A percentile compares a stretch with the other conserved stretches of the same genome.
phyloP scores from a whole-genome alignment of 2,888 invertebrate species.

The Lepetodrilus schrolli region DNA sequence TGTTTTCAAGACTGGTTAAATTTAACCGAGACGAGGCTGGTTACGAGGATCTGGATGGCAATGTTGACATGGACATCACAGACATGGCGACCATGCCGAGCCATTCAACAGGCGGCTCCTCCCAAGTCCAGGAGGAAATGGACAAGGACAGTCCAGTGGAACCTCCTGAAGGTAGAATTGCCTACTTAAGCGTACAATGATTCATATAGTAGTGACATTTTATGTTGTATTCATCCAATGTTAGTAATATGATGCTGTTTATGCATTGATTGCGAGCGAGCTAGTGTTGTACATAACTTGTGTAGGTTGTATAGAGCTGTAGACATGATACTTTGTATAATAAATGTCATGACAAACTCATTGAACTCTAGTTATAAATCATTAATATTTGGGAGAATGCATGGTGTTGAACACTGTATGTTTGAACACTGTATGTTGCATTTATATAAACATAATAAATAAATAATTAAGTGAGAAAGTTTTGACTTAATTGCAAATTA shows the following conservation, averaged over 20 bases:
- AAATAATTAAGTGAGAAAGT: too few species aligned
- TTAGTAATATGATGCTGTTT: not conserved
- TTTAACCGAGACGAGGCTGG: conserved; percentile 55
- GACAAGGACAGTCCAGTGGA: conserved; percentile 30
- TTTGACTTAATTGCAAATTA: too few species aligned
- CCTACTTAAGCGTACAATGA: not conserved
- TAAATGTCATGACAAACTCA: too few species aligned
- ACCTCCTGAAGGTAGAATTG: conserved; percentile 41
- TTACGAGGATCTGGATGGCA: conserved; percentile 63
- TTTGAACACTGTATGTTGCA: too few species aligned
- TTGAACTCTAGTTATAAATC: too few species aligned
- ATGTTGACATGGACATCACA: conserved; percentile 65
- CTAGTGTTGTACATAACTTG: too few species aligned
- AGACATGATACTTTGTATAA: too few species aligned
- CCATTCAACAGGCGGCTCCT: conserved; percentile 18
- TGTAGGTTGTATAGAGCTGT: too few species aligned
- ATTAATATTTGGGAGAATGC: too few species aligned
- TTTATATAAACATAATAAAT: too few species aligned
- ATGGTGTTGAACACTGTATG: too few species aligned
- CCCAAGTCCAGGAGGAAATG: conserved; percentile 1
- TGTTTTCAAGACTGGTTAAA: conserved; percentile 61
- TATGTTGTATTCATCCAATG: not conserved
- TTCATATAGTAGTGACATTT: not conserved
- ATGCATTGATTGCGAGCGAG: not conserved
- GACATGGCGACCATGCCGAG: conserved; percentile 51